phyloP scores from a whole-genome alignment of 2,797 vertebrate species.

The Paratrypauchen microcephalus region DNA sequence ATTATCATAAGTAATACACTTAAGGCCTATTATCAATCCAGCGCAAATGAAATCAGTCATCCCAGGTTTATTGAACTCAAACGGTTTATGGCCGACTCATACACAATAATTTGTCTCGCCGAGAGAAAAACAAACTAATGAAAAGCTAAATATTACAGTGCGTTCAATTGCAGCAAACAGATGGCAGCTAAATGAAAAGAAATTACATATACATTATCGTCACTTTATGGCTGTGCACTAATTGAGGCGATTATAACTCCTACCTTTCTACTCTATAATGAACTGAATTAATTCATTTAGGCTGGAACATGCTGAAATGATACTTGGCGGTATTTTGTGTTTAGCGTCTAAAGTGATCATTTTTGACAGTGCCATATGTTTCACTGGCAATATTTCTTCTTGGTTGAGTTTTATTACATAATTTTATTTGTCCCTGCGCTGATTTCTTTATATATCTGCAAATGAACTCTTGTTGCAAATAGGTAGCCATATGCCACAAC shows the following conservation, averaged over 20 bases:
- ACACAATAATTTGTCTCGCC: constrained; percentile 59
- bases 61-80: constrained; percentile 53
- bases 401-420: constrained; percentile 81
- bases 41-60: constrained; percentile 52
- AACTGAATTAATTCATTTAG: constrained; percentile 80
- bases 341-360: constrained; percentile 76
- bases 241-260: constrained; percentile 82
- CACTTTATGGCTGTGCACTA: constrained; percentile 79
- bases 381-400: constrained; percentile 78
- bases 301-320: constrained; percentile 73
- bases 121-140: constrained; percentile 78
- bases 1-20: constrained; percentile 31
- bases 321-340: constrained; percentile 74
- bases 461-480: constrained; percentile 77
- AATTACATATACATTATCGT: constrained; percentile 85
- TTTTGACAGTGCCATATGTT: constrained; percentile 82
- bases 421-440: constrained; percentile 75
- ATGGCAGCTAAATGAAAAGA: constrained; percentile 83
- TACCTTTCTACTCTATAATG: constrained; percentile 82
- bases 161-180: constrained; percentile 80
- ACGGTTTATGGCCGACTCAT: constrained; percentile 40
- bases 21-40: constrained; percentile 23
- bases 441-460: constrained; percentile 76
- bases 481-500: constrained; percentile 78
- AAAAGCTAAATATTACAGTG: constrained; percentile 85